Base-by-base conservation (phyloP, 2,888 invertebrate genomes). In the Panzeria rudis region DNA sequence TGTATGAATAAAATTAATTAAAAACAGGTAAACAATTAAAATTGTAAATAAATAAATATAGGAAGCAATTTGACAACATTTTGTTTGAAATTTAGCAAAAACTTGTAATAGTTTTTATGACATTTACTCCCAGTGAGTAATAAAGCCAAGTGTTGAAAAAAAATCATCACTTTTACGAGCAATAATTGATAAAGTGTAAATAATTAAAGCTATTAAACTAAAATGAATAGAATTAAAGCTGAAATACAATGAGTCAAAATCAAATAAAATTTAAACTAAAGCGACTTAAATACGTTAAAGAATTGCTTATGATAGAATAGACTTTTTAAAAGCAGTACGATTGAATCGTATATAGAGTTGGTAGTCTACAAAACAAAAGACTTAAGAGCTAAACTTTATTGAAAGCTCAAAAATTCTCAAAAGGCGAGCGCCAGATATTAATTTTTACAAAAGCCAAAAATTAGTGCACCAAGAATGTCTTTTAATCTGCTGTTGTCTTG, bases 1-100 rank as follows among this genome's bases (percentile, higher is more conserved):
- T 66, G 29, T 32, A 75, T 61, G 73, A 81, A 68, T 61, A 61
- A 75, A 76, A 82, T 62, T 62, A 69, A 75, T 69, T 62, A 69
- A 69, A 82, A 75, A 82, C 44, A 38, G 32, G 61, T 69, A 72
- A 72, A 80, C 38, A 80, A 80, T 80, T 52, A 69, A 69, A 69
- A 61, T 23, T 61, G 59, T 50, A 29, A 29, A 29, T 29, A 29
- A 29, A 29, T 29, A 29, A 25, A 78, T 78, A 59, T 15, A 69
- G 69, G 50, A 47, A 64, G 29, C 64, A 20, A 32, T 38, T 23
- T 44, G 32, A 29, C 7, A 47, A 7, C 3, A 64, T 25, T 38
- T 69, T 20, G 8, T 38, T n/a, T 0, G n/a, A 54, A 17, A 25
- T 25, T 23, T 29, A 3, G 7, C 25, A n/a, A 52, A 15, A 17